Conservation (phyloP, 2,888 invertebrate genomes). For the Pachycephus smyrnensis region DNA sequence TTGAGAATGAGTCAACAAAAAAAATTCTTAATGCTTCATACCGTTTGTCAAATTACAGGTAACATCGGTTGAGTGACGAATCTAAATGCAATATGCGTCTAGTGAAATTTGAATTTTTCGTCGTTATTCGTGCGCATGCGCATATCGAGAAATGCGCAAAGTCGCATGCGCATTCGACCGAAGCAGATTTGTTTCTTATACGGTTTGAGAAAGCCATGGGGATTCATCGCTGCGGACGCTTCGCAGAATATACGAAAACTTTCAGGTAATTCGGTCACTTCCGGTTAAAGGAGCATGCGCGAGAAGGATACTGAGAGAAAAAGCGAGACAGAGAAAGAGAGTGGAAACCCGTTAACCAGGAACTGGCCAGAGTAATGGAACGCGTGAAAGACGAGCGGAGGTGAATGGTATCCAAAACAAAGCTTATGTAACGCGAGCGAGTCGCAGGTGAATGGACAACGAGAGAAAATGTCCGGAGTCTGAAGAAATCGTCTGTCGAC, state of each 20-base stretch:
- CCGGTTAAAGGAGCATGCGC: neutral
- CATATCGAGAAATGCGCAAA: no score
- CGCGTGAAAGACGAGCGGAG: neutral
- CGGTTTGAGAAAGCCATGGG: neutral
- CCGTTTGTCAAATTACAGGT: neutral
- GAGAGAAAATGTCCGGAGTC: neutral
- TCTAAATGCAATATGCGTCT: neutral
- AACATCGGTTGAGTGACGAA: neutral
- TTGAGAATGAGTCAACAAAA: neutral
- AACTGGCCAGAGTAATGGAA: neutral
- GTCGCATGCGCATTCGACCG: neutral
- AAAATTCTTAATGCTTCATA: neutral
- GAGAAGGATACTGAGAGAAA: neutral
- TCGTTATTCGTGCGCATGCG: neutral
- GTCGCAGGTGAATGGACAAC: conserved; percentile 3
- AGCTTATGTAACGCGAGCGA: conserved; percentile 3
- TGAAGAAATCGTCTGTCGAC: neutral
- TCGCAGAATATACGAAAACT: neutral
- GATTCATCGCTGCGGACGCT: neutral
- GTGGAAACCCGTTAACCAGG: neutral
- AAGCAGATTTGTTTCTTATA: neutral
- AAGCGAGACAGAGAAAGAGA: neutral
- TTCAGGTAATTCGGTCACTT: neutral
- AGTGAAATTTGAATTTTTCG: neutral
- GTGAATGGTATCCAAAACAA: conserved; percentile 7